phyloP scores from a whole-genome alignment of 2,888 invertebrate species.

The Polyommatus iphigenia region DNA sequence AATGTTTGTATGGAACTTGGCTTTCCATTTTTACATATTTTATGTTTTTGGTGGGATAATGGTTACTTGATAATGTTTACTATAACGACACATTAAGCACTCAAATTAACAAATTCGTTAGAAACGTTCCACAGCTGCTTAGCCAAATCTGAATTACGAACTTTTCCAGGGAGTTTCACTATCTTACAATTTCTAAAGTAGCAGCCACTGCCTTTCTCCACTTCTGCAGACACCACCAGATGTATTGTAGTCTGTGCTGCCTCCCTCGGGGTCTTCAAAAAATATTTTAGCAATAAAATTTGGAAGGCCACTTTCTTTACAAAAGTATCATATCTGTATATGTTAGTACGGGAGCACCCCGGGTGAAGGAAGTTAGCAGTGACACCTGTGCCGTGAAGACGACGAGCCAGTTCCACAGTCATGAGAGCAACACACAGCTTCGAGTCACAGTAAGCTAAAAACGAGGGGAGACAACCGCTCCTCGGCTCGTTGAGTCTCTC shows the following conservation, averaged over 20 bases:
- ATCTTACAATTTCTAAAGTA: conserved; percentile 81
- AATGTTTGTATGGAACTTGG: too few species aligned
- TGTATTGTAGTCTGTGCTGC: conserved; percentile 79
- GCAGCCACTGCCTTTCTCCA: conserved; percentile 80
- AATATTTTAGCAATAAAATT: too few species aligned
- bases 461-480: neutral
- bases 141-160: conserved; percentile 71
- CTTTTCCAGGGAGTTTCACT: conserved; percentile 58
- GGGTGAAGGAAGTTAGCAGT: conserved; percentile 91
- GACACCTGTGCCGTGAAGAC: conserved; percentile 84
- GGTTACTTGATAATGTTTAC: too few species aligned
- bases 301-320: too few species aligned
- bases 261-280: conserved; percentile 73
- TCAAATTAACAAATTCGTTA: too few species aligned
- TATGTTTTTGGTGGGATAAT: too few species aligned
- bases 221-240: conserved; percentile 73
- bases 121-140: conserved; percentile 35
- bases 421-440: conserved; percentile 81
- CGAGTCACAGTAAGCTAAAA: conserved; percentile 35
- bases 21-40: too few species aligned
- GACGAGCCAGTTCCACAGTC: conserved; percentile 83
- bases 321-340: too few species aligned
- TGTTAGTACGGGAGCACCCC: conserved; percentile 82
- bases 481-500: conserved; percentile 43
- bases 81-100: too few species aligned